Base-by-base conservation (phyloP, 2,113 vertebrate genomes). In the Rhinolophus sinicus region DNA sequence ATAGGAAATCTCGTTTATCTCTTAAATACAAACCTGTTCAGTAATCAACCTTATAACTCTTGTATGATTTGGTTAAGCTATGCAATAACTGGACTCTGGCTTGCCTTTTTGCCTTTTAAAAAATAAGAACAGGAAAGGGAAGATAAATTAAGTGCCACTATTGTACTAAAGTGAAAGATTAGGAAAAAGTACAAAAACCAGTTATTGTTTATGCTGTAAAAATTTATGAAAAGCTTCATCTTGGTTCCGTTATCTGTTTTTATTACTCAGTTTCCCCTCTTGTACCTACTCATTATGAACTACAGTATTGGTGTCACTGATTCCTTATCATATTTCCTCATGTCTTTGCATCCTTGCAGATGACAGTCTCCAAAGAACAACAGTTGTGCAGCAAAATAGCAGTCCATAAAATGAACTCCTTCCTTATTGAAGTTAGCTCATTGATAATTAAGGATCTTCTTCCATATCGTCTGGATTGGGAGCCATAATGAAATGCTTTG, bases 381-480 rank as follows among this genome's bases (percentile, higher is more conserved):
- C 11, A 95, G 58, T 19, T 91, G 84, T 35, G 56, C 78, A 96
- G 88, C 73, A 97, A 95, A 93, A n/a, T 82, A 93, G 76, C 92
- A 81, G 65, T 87, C 97, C 97, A 93, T 95, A 90, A 90, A 65
- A 95, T 69, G 69, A 97, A 93, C 65, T 67, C 64, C 56, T 94
- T 84, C 92, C 93, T 75, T 47, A 83, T 1, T 97, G 93, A 93
- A 92, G 21, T 89, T 22, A 96, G 86, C 47, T 76, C 15, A 21
- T 8, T 78, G 95, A 90, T 62, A 96, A 94, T 98, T 99, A 99
- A 97, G 99, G 99, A 98, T 99, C 99, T 98, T 99, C 99, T 76
- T 99, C 99, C 99, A 99, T 99, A 98, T 99, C 99, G 33, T 99
- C 99, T 89, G 99, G 98, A 97, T 99, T 99, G 67, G 99, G 99